Percentiles rank a stretch among this genome's conserved stretches.
Conservation (phyloP, 2,888 invertebrate genomes). For the Alentia gelatinosa region DNA sequence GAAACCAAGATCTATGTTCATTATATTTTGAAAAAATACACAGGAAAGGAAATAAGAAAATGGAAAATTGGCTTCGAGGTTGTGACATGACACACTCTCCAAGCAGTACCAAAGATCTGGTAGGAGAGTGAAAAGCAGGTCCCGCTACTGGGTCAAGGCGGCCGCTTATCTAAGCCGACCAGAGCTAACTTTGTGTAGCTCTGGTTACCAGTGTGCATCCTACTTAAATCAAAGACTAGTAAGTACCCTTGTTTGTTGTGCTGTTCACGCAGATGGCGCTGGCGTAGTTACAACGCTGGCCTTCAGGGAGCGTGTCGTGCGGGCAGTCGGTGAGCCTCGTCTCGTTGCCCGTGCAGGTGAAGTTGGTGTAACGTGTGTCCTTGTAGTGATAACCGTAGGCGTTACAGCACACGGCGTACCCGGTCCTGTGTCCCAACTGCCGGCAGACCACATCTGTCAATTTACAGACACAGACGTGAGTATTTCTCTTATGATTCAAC, state of each 20-base stretch:
- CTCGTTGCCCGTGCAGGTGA: conserved; percentile 87
- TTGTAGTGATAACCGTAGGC: not conserved
- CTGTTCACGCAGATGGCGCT: conserved; percentile 6
- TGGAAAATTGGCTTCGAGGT: too few species aligned
- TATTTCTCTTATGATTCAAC: too few species aligned
- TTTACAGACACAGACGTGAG: not conserved
- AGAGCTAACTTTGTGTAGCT: too few species aligned
- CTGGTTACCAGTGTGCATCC: too few species aligned
- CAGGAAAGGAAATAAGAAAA: too few species aligned
- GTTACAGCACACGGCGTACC: conserved; percentile 25
- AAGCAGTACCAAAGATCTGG: too few species aligned
- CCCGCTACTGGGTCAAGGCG: too few species aligned
- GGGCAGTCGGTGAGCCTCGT: conserved; percentile 85
- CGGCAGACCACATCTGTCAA: conserved; percentile 64
- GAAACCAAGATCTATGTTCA: too few species aligned
- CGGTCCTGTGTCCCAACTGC: conserved; percentile 64
- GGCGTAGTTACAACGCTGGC: conserved; percentile 14
- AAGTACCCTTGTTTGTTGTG: not conserved
- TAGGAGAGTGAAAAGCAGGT: too few species aligned
- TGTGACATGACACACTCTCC: too few species aligned
- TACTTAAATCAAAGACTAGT: not conserved
- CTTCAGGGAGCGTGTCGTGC: not conserved
- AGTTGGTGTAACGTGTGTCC: conserved; percentile 85
- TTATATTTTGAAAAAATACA: too few species aligned
- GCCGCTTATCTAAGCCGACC: too few species aligned